Evolutionary conservation across 2,113 vertebrate species (phyloP), one percentile per base, ranked within the genome.

Genomic region (Carassius carassius): DNA sequence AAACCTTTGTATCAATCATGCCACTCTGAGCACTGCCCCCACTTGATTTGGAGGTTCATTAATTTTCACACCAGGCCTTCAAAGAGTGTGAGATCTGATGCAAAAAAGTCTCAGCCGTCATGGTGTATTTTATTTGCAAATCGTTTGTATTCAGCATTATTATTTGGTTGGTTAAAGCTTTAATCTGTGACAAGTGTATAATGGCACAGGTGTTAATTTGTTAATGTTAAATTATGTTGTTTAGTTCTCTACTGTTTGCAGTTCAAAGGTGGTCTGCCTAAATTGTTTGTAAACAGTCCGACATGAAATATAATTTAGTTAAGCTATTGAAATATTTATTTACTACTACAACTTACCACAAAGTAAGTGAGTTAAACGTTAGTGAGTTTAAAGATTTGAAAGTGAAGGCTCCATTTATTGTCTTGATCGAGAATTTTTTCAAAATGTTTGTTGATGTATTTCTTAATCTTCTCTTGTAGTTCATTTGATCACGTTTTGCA

Each of bases 61-160:
- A 70, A 85, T 91, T 90, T 91, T 87, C 84, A 80, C 86, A 86
- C 70, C 78, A 75, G 91, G 86, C 49, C 86, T 82, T 91, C 37
- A 72, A 41, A 82, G 78, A 67, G 23, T 49, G 58, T 21, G 29
- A 25, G 51, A 78, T 25, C 80, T 69, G 80, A 78, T 67, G 17
- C 32, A 65, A 88, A 84, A 83, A 86, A 60, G 88, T 37, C 72
- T 73, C 81, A 19, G 83, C 84, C 56, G 29, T 23, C 21, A n/a
- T 78, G n/a, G 5, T 84, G 85, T 32, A 78, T 32, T 88, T 87
- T 23, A 69, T 88, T 69, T 78, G 80, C 86, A 90, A 86, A 78
- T 87, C 37, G 79, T 76, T 83, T 79, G 51, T 92, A 83, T 87
- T 44, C 87, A 89, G 37, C 85, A 81, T 29, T 29, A 84, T 81